Evolutionary conservation across 2,113 vertebrate genomes (phyloP).

Genomic region (Oryctolagus cuniculus): DNA sequence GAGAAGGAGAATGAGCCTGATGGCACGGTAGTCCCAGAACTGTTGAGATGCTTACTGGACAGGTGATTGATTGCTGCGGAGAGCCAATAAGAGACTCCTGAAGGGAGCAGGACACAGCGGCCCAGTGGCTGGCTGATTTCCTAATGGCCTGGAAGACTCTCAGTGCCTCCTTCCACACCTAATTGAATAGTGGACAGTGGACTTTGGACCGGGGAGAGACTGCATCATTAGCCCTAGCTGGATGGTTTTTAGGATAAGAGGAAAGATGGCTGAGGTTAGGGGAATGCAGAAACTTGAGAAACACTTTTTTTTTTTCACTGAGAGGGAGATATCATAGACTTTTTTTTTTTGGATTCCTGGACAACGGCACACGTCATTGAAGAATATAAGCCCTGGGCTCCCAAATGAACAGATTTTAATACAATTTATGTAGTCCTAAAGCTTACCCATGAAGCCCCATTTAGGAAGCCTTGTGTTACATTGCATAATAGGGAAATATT

Average conservation of each 20-base stretch:
- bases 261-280: neutral
- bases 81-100: neutral
- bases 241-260: neutral
- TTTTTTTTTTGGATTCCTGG: neutral
- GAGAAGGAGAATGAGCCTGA: rapidly evolving
- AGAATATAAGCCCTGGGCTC: neutral
- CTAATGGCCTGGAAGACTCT: slow-evolving; percentile 1
- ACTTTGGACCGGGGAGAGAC: neutral
- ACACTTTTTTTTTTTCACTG: neutral
- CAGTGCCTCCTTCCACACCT: neutral
- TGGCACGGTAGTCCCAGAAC: neutral
- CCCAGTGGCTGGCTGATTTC: slow-evolving; percentile 1
- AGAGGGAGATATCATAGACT: neutral
- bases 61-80: slow-evolving; percentile 46
- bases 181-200: neutral
- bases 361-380: neutral
- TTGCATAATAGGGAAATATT: neutral
- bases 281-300: neutral
- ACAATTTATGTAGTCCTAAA: neutral
- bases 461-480: neutral
- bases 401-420: neutral
- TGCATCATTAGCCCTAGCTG: neutral
- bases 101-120: slow-evolving; percentile 1
- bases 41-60: neutral
- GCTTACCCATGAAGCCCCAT: neutral